Conservation (phyloP, 2,113 vertebrate genomes). For the Pteropus alecto region DNA sequence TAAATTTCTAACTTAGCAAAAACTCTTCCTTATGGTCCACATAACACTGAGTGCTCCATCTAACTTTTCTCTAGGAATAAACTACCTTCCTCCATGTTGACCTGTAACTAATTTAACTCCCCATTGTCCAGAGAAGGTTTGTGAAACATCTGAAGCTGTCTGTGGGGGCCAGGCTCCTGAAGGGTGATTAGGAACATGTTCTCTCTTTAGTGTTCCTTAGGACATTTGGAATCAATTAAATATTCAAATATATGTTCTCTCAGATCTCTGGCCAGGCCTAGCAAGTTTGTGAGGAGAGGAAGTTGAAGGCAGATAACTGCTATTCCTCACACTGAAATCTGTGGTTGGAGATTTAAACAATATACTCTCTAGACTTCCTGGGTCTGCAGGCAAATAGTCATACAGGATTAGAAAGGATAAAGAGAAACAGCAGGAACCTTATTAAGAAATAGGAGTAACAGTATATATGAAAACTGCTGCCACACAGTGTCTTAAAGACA, state of each 20-base stretch:
- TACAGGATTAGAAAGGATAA: slow-evolving; percentile 61
- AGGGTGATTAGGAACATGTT: slow-evolving; percentile 60
- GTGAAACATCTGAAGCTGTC: slow-evolving; percentile 48
- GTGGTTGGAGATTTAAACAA: slow-evolving; percentile 73
- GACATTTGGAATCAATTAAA: slow-evolving; percentile 81
- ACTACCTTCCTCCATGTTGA: slow-evolving; percentile 40
- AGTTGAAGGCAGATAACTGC: slow-evolving; percentile 62
- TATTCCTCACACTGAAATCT: slow-evolving; percentile 76
- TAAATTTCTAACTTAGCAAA: not conserved
- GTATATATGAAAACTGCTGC: not conserved
- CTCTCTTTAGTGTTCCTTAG: slow-evolving; percentile 41
- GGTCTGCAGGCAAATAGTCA: slow-evolving; percentile 65
- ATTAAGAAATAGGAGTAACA: not conserved
- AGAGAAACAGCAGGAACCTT: slow-evolving; percentile 61
- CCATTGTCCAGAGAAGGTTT: slow-evolving; percentile 30
- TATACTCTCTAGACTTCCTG: slow-evolving; percentile 70
- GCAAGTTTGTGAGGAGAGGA: slow-evolving; percentile 69
- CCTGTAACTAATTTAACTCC: slow-evolving; percentile 63
- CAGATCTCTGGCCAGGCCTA: slow-evolving; percentile 78
- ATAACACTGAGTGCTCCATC: not conserved
- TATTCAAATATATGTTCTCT: slow-evolving; percentile 79
- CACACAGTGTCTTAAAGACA: not conserved
- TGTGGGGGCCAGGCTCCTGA: slow-evolving; percentile 27
- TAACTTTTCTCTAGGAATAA: slow-evolving; percentile 23
- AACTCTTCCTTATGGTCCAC: not conserved